Conservation (phyloP, 2,888 invertebrate genomes). For the Brachycybe producta region DNA sequence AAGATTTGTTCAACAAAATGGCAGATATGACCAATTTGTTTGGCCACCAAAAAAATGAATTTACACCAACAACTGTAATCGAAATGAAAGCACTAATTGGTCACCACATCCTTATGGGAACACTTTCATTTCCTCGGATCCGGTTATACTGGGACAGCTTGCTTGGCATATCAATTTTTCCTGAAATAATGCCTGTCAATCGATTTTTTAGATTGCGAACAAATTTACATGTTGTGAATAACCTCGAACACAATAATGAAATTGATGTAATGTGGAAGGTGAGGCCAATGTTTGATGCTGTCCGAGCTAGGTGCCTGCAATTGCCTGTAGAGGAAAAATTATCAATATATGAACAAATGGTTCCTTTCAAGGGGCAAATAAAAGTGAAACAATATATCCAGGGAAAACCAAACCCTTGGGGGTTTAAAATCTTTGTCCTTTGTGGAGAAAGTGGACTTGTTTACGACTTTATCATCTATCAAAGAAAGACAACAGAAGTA, state of each 20-base stretch:
- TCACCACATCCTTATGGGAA: conserved; percentile 18
- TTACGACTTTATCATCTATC: conserved; percentile 28
- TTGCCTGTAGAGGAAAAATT: conserved; percentile 40
- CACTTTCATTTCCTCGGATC: conserved; percentile 15
- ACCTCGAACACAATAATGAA: conserved; percentile 14
- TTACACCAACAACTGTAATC: conserved; percentile 1
- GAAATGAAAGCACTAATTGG: conserved; percentile 18
- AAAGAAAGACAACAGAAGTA: conserved; percentile 30
- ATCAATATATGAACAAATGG: conserved; percentile 28
- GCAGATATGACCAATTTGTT: conserved; percentile 28
- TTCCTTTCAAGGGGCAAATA: conserved; percentile 27
- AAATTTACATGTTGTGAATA: conserved; percentile 21
- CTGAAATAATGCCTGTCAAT: conserved; percentile 20
- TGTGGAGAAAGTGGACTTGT: conserved; percentile 25
- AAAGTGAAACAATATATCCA: conserved; percentile 26
- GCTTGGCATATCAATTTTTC: conserved; percentile 7
- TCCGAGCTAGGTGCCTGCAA: conserved; percentile 21
- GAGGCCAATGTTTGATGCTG: conserved; percentile 22
- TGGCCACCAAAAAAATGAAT: conserved; percentile 12
- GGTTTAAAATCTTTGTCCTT: conserved; percentile 25
- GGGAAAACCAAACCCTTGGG: conserved; percentile 29
- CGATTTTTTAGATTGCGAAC: conserved; percentile 20
- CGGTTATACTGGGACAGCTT: conserved; percentile 20
- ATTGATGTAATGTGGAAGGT: conserved; percentile 24
- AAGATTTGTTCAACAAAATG: conserved; percentile 1